Conservation (phyloP, 2,888 invertebrate species). For the Harpalus rufipes region DNA sequence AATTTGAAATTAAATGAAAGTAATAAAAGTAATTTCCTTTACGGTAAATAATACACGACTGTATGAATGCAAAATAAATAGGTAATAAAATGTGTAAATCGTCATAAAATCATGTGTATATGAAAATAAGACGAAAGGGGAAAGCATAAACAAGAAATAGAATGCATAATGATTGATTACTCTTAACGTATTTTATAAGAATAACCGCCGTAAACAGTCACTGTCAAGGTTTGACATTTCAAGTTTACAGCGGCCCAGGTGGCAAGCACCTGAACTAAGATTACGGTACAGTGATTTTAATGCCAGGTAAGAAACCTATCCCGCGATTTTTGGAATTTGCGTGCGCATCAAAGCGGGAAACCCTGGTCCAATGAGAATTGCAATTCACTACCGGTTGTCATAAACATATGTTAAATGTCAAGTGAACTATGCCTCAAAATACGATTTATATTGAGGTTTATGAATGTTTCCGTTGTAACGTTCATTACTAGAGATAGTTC, state of each 20-base stretch:
- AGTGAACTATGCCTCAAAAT: conserved; percentile 20
- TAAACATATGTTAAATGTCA: conserved; percentile 33
- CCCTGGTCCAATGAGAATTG: conserved; percentile 16
- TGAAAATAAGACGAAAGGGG: not conserved
- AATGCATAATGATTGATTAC: conserved; percentile 19
- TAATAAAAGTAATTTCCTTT: no score
- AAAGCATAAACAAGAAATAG: not conserved
- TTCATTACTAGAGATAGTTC: not conserved
- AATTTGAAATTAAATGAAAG: no score
- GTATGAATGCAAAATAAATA: not conserved
- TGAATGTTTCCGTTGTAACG: conserved; percentile 25
- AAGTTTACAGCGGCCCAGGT: conserved; percentile 17
- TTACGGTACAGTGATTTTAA: conserved; percentile 31
- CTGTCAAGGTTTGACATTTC: conserved; percentile 18
- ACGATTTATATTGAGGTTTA: conserved; percentile 19
- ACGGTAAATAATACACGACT: not conserved
- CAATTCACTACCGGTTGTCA: conserved; percentile 22
- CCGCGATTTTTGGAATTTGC: conserved; percentile 43
- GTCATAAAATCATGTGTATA: conserved; percentile 11
- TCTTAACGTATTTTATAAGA: conserved; percentile 22
- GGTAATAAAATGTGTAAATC: not conserved
- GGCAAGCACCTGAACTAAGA: conserved; percentile 38
- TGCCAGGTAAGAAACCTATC: conserved; percentile 26
- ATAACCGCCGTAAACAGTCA: conserved; percentile 22
- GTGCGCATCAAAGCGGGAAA: conserved; percentile 47